phyloP scores from a whole-genome alignment of 2,797 vertebrate species.

The Discoglossus pictus region DNA sequence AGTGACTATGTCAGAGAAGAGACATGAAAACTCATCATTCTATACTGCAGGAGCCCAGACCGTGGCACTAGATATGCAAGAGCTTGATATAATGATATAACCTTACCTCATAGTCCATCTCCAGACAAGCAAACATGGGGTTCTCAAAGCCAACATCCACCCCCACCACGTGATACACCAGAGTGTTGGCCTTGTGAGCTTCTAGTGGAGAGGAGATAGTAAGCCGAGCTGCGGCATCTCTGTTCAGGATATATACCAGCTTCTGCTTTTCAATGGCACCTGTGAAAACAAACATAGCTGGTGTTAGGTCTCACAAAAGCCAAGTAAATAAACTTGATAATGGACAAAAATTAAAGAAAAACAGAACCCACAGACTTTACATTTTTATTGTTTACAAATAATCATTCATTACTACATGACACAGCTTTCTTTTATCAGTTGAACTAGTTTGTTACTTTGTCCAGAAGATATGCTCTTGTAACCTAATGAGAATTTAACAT shows the following conservation, averaged over 20 bases:
- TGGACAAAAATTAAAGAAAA: no score
- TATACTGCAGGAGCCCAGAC: no score
- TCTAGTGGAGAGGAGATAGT: slow-evolving; percentile 97
- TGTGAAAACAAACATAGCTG: slow-evolving; percentile 50
- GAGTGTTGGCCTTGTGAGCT: slow-evolving; percentile 96
- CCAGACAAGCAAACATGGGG: slow-evolving; percentile 98
- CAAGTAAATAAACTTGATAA: no score
- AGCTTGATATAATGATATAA: no score
- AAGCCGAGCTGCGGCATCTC: slow-evolving; percentile 93
- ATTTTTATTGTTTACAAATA: no score
- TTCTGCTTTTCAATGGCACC: slow-evolving; percentile 98
- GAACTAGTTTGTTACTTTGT: no score
- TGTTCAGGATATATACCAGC: slow-evolving; percentile 96
- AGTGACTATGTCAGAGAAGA: slow-evolving; percentile 64
- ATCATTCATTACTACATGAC: no score
- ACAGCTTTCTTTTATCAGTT: no score
- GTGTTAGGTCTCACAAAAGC: fast-evolving
- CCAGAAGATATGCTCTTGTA: no score
- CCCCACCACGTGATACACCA: slow-evolving; percentile 97
- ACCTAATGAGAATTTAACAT: no score
- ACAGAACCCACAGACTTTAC: no score
- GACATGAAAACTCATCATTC: slow-evolving; percentile 65
- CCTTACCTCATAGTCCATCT: slow-evolving; percentile 97
- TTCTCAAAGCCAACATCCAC: slow-evolving; percentile 98
- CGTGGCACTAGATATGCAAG: no score